A percentile compares a stretch with the other conserved stretches of the same genome.
Evolutionary conservation across 2,888 invertebrate genomes (phyloP).

Genomic region (Dryobota labecula): DNA sequence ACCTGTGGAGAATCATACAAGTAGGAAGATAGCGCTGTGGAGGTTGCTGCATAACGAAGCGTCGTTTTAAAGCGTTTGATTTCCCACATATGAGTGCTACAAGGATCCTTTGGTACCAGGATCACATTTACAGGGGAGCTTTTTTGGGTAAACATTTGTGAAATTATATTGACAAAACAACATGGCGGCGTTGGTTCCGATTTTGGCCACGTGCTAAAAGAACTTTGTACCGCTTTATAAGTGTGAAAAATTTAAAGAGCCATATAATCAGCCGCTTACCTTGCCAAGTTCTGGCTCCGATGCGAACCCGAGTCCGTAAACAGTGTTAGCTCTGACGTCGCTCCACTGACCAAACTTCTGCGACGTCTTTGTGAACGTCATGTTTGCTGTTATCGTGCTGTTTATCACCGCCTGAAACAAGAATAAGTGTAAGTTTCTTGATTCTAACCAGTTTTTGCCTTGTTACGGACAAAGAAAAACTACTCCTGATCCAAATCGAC

Average conservation of each 20-base stretch:
- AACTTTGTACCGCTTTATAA: too few species aligned
- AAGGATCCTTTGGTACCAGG: too few species aligned
- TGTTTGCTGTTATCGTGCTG: conserved; percentile 98
- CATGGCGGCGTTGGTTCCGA: background rate
- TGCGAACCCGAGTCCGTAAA: conserved; percentile 98
- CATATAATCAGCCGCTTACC: conserved; percentile 84
- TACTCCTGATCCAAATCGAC: too few species aligned
- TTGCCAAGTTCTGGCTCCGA: conserved; percentile 98
- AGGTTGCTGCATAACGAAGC: background rate
- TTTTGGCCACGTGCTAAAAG: background rate
- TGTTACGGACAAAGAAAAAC: too few species aligned
- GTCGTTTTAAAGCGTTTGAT: background rate
- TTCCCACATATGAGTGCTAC: too few species aligned
- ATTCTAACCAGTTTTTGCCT: too few species aligned
- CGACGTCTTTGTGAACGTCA: conserved; percentile 99
- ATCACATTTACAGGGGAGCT: too few species aligned
- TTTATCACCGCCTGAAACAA: conserved; percentile 97
- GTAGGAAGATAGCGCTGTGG: background rate
- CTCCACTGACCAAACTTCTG: conserved; percentile 99
- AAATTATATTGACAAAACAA: background rate
- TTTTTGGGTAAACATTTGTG: too few species aligned
- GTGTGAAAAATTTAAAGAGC: background rate
- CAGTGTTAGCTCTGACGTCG: conserved; percentile 98
- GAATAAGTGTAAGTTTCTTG: conserved; percentile 8
- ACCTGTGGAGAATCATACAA: background rate